Percentiles rank a stretch among this genome's conserved stretches.
Evolutionary conservation across 2,888 invertebrate genomes (phyloP).

Genomic region (Alsophila aescularia): DNA sequence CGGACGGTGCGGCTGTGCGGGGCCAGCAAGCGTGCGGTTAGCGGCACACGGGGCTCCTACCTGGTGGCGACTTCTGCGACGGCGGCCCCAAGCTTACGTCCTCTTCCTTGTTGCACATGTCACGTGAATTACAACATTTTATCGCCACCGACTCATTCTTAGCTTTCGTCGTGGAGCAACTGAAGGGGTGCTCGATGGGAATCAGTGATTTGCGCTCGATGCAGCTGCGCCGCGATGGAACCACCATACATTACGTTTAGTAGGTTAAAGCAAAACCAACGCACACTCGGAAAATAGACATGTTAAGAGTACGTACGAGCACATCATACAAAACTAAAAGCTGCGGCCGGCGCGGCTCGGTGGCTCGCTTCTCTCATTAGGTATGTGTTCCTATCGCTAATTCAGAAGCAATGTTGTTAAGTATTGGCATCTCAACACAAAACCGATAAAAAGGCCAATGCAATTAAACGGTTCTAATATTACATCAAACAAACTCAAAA

Average conservation of each 20-base stretch:
- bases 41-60: constrained; percentile 78
- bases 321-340: constrained; percentile 75
- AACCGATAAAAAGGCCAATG: constrained; percentile 71
- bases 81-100: constrained; percentile 88
- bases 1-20: constrained; percentile 25
- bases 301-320: constrained; percentile 71
- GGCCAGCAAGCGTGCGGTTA: constrained; percentile 48
- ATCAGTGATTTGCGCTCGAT: constrained; percentile 89
- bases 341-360: constrained; percentile 33
- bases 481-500: constrained; percentile 80
- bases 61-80: constrained; percentile 87
- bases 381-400: constrained; percentile 78
- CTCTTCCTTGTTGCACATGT: constrained; percentile 90
- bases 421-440: constrained; percentile 81
- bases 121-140: constrained; percentile 90
- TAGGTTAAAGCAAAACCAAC: constrained; percentile 85
- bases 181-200: constrained; percentile 92
- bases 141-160: constrained; percentile 91
- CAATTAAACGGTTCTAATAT: constrained; percentile 75
- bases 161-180: constrained; percentile 91
- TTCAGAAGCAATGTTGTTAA: constrained; percentile 80
- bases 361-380: constrained; percentile 66
- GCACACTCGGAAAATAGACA: constrained; percentile 78
- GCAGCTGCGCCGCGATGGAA: constrained; percentile 88
- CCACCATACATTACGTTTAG: constrained; percentile 84